Conservation (phyloP, 1,140 invertebrate species). For the Heliconius congener region DNA sequence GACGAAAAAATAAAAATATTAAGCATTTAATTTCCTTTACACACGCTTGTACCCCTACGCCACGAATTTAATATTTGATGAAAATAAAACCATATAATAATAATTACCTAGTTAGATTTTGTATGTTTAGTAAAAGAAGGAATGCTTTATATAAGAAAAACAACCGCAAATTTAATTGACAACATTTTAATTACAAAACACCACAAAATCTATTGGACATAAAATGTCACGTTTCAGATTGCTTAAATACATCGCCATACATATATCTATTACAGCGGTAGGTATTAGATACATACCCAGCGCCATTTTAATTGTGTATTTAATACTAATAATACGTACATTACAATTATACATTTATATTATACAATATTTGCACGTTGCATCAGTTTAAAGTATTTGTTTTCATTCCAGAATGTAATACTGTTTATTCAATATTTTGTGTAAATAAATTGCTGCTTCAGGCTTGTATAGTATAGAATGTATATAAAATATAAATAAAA, state of each 20-base stretch:
- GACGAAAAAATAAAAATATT: too few relatives aligned
- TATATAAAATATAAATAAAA: constrained; percentile 10
- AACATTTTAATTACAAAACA: constrained; percentile 82
- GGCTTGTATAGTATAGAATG: neutral
- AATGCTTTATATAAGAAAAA: constrained; percentile 43
- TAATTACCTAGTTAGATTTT: too few relatives aligned
- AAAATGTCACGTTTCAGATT: constrained; percentile 70
- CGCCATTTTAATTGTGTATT: constrained; percentile 72
- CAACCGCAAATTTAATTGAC: constrained; percentile 70
- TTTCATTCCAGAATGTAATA: constrained; percentile 28
- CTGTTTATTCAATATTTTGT: constrained; percentile 20
- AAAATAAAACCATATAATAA: too few relatives aligned
- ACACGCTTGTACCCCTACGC: too few relatives aligned
- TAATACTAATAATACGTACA: constrained; percentile 77
- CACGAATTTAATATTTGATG: too few relatives aligned
- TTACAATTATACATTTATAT: constrained; percentile 65
- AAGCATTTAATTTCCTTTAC: too few relatives aligned
- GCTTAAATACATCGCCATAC: constrained; percentile 75
- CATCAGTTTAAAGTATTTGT: constrained; percentile 37
- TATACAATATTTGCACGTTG: constrained; percentile 68
- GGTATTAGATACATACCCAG: constrained; percentile 68
- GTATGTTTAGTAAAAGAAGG: neutral
- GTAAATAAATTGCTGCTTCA: neutral
- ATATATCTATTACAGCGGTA: constrained; percentile 68
- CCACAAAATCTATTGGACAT: constrained; percentile 80